Evolutionary conservation across 1,140 invertebrate genomes (phyloP).

Genomic region (Spodoptera litura): DNA sequence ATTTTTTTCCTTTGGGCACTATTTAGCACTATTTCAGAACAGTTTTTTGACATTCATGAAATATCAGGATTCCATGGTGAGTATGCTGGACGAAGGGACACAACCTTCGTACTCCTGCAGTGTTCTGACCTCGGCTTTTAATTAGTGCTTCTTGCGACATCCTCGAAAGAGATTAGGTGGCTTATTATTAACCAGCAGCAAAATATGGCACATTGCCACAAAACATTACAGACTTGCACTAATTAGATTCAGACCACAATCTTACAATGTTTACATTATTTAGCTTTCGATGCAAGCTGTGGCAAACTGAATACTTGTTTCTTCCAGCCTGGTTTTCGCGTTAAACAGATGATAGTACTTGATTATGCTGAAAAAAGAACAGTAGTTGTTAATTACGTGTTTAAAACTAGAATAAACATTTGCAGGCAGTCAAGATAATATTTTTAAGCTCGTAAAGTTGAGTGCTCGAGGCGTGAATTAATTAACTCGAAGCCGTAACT

Average conservation of each 20-base stretch:
- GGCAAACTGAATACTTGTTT: neutral
- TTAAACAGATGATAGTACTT: constrained; percentile 16
- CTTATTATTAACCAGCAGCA: constrained; percentile 21
- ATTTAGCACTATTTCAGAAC: too few species aligned
- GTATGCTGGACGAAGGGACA: too few species aligned
- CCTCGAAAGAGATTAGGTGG: constrained; percentile 24
- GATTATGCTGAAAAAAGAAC: constrained; percentile 4
- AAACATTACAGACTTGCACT: constrained; percentile 21
- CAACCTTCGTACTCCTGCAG: too few species aligned
- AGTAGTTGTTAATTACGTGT: constrained; percentile 24
- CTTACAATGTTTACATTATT: neutral
- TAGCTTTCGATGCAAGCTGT: constrained; percentile 1
- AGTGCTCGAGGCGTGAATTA: constrained; percentile 42
- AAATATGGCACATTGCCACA: constrained; percentile 18
- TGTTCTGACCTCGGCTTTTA: constrained; percentile 3
- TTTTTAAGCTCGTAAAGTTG: constrained; percentile 38
- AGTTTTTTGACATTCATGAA: too few species aligned
- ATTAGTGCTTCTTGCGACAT: constrained; percentile 12
- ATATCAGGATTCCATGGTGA: too few species aligned
- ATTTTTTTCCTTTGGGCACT: too few species aligned
- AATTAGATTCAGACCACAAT: constrained; percentile 26
- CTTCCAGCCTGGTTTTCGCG: neutral
- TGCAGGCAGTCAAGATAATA: constrained; percentile 42
- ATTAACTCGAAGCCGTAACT: constrained; percentile 41
- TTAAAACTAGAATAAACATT: constrained; percentile 44